Percentiles rank a stretch among this genome's conserved stretches.
Evolutionary conservation across 2,797 vertebrate genomes (phyloP).

Genomic region (Crypturellus tataupa): DNA sequence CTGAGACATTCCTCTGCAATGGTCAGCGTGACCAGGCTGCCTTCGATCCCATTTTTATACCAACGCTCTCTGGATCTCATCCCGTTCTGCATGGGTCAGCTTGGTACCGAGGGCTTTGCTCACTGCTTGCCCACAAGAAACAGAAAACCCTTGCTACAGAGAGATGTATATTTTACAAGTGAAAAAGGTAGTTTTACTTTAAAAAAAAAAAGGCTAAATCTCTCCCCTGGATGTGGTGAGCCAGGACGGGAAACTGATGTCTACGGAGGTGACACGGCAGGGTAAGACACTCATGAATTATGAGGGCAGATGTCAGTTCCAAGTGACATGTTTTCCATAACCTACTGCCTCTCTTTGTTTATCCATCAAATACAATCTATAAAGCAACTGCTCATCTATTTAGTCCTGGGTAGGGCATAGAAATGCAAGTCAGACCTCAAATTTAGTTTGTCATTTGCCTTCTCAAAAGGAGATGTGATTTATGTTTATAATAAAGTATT

Average conservation of each 20-base stretch:
- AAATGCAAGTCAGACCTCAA: conserved; percentile 76
- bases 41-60: background rate
- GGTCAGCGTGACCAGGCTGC: rapidly evolving
- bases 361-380: conserved; percentile 79
- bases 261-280: conserved; percentile 66
- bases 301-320: conserved; percentile 80
- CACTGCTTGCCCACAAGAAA: rapidly evolving
- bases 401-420: conserved; percentile 62
- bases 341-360: conserved; percentile 76
- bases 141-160: background rate
- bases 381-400: conserved; percentile 78
- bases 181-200: background rate
- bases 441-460: conserved; percentile 80
- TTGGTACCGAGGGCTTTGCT: background rate
- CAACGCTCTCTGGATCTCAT: rapidly evolving
- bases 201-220: conserved; percentile 5
- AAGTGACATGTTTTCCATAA: conserved; percentile 74
- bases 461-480: conserved; percentile 82
- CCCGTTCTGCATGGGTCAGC: background rate
- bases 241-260: conserved; percentile 68
- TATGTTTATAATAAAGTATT: conserved; percentile 84
- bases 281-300: conserved; percentile 65
- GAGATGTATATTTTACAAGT: background rate
- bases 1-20: no score
- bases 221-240: conserved; percentile 26